Conservation (phyloP, 2,797 vertebrate genomes). For the Crypturellus tataupa region DNA sequence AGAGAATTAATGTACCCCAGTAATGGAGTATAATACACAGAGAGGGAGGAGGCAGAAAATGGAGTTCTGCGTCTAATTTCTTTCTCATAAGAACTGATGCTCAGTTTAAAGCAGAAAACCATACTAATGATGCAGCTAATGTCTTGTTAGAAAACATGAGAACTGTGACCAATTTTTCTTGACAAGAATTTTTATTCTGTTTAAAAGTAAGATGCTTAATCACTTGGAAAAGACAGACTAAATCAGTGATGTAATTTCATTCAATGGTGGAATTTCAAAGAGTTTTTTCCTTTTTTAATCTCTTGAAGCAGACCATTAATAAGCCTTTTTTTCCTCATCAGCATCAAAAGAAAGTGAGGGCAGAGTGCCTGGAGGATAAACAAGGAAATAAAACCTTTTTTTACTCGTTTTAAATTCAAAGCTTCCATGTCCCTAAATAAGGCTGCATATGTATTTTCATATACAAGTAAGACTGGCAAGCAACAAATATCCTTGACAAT, state of each 20-base stretch:
- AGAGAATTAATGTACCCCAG: constrained; percentile 37
- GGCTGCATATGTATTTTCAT: not conserved
- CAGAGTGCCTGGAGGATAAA: constrained; percentile 50
- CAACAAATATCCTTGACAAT: constrained; percentile 55
- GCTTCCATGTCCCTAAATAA: constrained; percentile 20
- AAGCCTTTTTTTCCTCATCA: constrained; percentile 40
- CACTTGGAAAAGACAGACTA: constrained; percentile 78
- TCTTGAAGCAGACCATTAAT: constrained; percentile 58
- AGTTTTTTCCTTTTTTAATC: not conserved
- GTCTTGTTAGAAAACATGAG: constrained; percentile 79
- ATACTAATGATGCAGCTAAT: constrained; percentile 64
- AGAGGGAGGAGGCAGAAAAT: not conserved
- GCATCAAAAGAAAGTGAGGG: constrained; percentile 50
- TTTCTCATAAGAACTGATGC: constrained; percentile 24
- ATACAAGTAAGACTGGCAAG: constrained; percentile 36
- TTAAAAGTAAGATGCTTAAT: constrained; percentile 76
- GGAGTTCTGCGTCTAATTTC: constrained; percentile 40
- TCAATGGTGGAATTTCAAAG: constrained; percentile 26
- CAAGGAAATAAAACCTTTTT: constrained; percentile 54
- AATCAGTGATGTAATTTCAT: constrained; percentile 65
- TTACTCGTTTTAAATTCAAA: constrained; percentile 60
- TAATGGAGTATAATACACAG: not conserved
- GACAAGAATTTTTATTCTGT: constrained; percentile 78
- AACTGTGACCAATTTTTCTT: constrained; percentile 78
- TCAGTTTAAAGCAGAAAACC: constrained; percentile 26